Evolutionary conservation across 2,888 invertebrate genomes (phyloP).

Genomic region (Tuberolachnus salignus): DNA sequence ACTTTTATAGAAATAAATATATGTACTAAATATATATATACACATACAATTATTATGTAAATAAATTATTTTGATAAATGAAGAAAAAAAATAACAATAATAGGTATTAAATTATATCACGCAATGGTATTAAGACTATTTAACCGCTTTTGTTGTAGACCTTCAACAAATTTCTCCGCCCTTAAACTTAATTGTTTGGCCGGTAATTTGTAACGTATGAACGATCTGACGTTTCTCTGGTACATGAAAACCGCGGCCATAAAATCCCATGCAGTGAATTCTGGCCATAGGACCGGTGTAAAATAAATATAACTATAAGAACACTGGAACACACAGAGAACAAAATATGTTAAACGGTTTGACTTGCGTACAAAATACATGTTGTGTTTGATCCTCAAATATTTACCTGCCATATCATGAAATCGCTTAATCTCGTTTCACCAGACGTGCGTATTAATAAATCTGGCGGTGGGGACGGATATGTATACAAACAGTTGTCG

Average conservation of each 20-base stretch:
- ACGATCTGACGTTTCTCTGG: conserved; percentile 65
- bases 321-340: conserved; percentile 66
- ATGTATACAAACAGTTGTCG: conserved; percentile 77
- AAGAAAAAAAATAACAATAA: conserved; percentile 39
- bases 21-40: conserved; percentile 16
- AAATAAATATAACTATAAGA: conserved; percentile 84
- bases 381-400: not conserved
- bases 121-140: conserved; percentile 46
- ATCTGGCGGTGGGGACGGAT: conserved; percentile 80
- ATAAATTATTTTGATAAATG: conserved; percentile 46
- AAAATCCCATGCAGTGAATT: conserved; percentile 91
- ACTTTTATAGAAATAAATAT: conserved; percentile 37
- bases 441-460: conserved; percentile 94
- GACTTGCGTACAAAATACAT: conserved; percentile 21
- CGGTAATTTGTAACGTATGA: conserved; percentile 1
- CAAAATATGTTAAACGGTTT: not conserved
- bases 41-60: conserved; percentile 50
- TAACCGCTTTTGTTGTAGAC: conserved; percentile 36
- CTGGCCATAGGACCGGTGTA: conserved; percentile 92
- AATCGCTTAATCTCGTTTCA: conserved; percentile 91
- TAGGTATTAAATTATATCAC: conserved; percentile 40
- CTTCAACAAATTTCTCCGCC: conserved; percentile 43
- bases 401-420: conserved; percentile 91
- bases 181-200: conserved; percentile 17
- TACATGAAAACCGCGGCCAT: conserved; percentile 84